Evolutionary conservation across 1,140 invertebrate species (phyloP).

Genomic region (Lethrus apterus): DNA sequence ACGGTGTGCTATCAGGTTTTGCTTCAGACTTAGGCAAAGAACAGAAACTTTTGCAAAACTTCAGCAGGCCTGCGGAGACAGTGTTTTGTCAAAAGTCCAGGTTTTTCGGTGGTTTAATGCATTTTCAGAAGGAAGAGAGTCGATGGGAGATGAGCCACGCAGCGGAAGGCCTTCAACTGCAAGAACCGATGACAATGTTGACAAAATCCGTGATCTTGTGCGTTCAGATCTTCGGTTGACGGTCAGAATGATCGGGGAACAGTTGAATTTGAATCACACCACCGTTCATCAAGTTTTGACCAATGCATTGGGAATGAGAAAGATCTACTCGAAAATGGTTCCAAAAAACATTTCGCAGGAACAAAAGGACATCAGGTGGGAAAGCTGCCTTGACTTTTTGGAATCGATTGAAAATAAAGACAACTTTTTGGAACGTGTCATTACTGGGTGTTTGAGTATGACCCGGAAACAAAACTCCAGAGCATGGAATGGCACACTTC

Average conservation of each 20-base stretch:
- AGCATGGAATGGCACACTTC: conserved; percentile 23
- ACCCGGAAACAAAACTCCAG: conserved; percentile 32
- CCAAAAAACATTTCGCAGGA: conserved; percentile 14
- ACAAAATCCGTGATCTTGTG: conserved; percentile 14
- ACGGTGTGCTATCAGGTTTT: conserved; percentile 25
- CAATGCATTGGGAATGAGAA: conserved; percentile 23
- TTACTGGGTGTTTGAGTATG: conserved; percentile 29
- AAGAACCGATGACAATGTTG: conserved; percentile 14
- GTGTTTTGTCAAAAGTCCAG: conserved; percentile 19
- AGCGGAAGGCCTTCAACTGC: conserved; percentile 13
- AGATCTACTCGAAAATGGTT: conserved; percentile 17
- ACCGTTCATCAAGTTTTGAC: conserved; percentile 21
- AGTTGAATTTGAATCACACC: conserved; percentile 17
- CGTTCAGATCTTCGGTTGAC: conserved; percentile 15
- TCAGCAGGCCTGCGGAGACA: conserved; percentile 19
- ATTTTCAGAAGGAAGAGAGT: conserved; percentile 24
- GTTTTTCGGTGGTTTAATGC: conserved; percentile 21
- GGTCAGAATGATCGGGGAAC: conserved; percentile 9
- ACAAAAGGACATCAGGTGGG: conserved; percentile 18
- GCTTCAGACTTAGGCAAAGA: conserved; percentile 20
- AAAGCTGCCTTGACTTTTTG: conserved; percentile 18
- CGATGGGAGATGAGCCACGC: conserved; percentile 19
- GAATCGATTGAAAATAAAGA: conserved; percentile 17
- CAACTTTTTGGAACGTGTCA: too few species aligned
- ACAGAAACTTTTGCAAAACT: conserved; percentile 18